Base-by-base conservation (phyloP, 2,113 vertebrate species). In the Galemys pyrenaicus region DNA sequence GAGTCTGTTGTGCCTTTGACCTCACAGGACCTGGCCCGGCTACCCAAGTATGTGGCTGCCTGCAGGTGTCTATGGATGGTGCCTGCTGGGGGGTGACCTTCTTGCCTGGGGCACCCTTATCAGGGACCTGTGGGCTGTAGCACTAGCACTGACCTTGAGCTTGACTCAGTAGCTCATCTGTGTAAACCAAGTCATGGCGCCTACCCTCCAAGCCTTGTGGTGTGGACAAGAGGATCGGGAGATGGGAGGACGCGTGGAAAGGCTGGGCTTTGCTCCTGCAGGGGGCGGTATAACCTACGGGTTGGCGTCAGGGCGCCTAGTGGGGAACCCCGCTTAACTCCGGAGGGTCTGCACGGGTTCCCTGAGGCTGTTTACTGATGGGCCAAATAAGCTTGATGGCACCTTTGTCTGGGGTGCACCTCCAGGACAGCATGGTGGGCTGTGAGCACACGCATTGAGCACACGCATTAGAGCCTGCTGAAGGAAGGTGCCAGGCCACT, bases 251-350 rank as follows among this genome's bases (percentile, higher is more conserved):
- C 3, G 0, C 28, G 15, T 54, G 71, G 46, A 46, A 12, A 0
- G 39, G 10, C 1, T 16, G 56, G 12, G 37, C 12, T 0, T 9
- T 46, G 37, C 37, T 8, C 1, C 0, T 2, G 10, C 3, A 41
- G 70, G 77, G 26, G 44, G 15, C 17, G 9, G 62, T 22, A 6
- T 4, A 1, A 13, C 9, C 0, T 20, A 1, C 3, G 46, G 64
- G 44, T 78, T 51, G 71, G 51, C 0, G 1, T 15, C 73, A 28
- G 73, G 54, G 24, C 51, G 35, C 44, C 24, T 8, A 16, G 26
- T 62, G 0, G 0, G 71, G n/a, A 41, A 60, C 54, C 87, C 41
- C 13, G 35, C 20, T 4, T 44, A 41, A 44, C 56, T 19, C 32
- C 65, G 46, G 80, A 11, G 17, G 1, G 3, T 8, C 8, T 58